Conservation (phyloP, 2,888 invertebrate genomes). For the Stenoptilia bipunctidactyla region DNA sequence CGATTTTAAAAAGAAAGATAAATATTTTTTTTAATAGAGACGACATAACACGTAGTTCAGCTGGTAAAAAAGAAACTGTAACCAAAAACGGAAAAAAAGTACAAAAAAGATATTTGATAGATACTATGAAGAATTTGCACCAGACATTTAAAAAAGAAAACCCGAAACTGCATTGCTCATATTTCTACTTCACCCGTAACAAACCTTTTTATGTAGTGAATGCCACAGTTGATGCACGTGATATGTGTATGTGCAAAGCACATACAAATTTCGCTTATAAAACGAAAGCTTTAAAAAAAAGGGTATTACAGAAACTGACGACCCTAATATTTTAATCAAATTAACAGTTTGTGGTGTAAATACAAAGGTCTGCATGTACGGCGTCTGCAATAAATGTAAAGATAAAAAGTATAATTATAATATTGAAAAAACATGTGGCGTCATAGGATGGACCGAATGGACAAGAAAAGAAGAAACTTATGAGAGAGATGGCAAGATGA, state of each 20-base stretch:
- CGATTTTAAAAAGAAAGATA: not conserved
- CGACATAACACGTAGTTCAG: no score
- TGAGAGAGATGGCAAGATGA: constrained; percentile 9
- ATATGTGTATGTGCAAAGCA: no score
- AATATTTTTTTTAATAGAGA: not conserved
- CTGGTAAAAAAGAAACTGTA: no score
- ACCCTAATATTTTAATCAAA: constrained; percentile 7
- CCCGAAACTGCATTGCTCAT: no score
- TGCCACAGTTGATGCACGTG: not conserved
- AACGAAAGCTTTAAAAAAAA: no score
- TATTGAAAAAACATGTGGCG: constrained; percentile 7
- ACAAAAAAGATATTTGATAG: not conserved
- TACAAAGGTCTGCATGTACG: constrained; percentile 11
- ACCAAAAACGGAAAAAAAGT: not conserved
- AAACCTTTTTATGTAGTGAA: not conserved
- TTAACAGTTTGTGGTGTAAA: constrained; percentile 9
- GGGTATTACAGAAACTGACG: no score
- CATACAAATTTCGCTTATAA: no score
- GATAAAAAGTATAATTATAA: no score
- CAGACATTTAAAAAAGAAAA: no score
- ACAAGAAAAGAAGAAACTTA: constrained; percentile 12
- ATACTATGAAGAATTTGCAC: no score
- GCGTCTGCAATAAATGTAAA: constrained; percentile 7
- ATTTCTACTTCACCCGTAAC: no score
- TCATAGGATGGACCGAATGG: constrained; percentile 13